Evolutionary conservation across 2,888 invertebrate genomes (phyloP), one percentile per base, ranked within the genome.

Genomic region (Tenthredo notha): DNA sequence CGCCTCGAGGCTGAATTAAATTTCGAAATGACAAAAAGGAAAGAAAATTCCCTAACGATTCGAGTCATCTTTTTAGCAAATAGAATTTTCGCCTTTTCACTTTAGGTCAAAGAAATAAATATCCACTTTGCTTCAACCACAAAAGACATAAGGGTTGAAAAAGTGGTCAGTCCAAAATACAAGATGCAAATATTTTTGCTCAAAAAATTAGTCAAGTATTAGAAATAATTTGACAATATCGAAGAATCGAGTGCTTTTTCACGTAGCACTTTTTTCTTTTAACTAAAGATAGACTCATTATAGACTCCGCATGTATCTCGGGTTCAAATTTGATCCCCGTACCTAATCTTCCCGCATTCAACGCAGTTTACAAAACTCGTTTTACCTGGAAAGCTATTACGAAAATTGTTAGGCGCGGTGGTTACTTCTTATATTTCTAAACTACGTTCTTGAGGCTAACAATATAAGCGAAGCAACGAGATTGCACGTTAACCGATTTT

Each of bases 381-480:
- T 74, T 43, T 10, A 9, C 21, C 40, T 74, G 74, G 43, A 74
- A 74, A 74, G 43, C 43, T 40, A 74, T 74, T 74, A 74, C n/a
- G 74, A 25, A 74, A 74, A 74, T 74, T 74, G 74, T 43, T 43
- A 21, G 74, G 43, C 74, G 43, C 74, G 25, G 21, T n/a, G n/a
- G n/a, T 15, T 3, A 43, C 40, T 43, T 74, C 43, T 43, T 47
- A 40, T 74, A 43, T 9, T 25, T 43, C 21, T 43, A 5, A 15
- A 43, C 12, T 43, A 43, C 12, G n/a, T 9, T 4, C 10, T 2
- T 3, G 43, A 74, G 18, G 43, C 40, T 47, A 74, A 74, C 43
- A 43, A 74, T 74, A 74, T 40, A 25, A 74, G 72, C 72, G 72
- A 74, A 74, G 74, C 74, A 74, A 47, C 74, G 40, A 74, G 74